Percentiles rank a stretch among this genome's conserved stretches.
These are phyloP conservation scores for Rachycentron canadum DNA, from an alignment of 2,797 vertebrate species.

Conservation along the genomic window DNA sequence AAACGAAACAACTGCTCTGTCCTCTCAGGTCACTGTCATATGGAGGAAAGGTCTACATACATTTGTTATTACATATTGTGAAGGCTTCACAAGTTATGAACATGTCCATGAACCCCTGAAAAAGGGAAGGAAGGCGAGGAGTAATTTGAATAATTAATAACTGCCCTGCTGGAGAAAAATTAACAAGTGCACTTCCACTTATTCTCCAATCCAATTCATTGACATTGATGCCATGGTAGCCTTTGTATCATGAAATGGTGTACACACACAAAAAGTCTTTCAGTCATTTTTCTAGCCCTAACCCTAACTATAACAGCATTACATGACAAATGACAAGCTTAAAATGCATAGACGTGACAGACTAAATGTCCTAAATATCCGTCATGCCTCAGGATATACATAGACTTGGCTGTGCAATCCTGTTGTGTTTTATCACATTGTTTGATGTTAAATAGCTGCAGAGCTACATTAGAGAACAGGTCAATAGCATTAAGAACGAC, in stretches of 20 bases:
- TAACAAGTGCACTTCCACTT: constrained; percentile 42
- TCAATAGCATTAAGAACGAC: constrained; percentile 67
- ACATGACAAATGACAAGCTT: no score
- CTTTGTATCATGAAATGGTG: neutral
- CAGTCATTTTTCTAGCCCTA: no score
- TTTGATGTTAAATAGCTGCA: constrained; percentile 65
- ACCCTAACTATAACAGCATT: no score
- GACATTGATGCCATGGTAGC: constrained; percentile 19
- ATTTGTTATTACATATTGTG: constrained; percentile 9
- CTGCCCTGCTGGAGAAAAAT: constrained; percentile 36
- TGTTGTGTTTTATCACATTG: constrained; percentile 49
- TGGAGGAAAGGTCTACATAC: neutral
- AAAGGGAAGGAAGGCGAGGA: constrained; percentile 16
- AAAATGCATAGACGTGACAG: no score
- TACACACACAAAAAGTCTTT: no score
- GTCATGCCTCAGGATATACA: neutral
- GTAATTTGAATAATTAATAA: constrained; percentile 44
- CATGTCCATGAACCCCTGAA: no score
- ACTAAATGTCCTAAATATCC: no score
- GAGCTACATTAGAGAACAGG: constrained; percentile 45
- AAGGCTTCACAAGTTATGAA: constrained; percentile 4
- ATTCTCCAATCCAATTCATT: constrained; percentile 36
- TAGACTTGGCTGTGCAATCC: constrained; percentile 33
- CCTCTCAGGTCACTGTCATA: constrained; percentile 3
- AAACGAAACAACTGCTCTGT: constrained; percentile 39